Evolutionary conservation across 1,140 invertebrate genomes (phyloP).

Genomic region (Eriosoma lanigerum): DNA sequence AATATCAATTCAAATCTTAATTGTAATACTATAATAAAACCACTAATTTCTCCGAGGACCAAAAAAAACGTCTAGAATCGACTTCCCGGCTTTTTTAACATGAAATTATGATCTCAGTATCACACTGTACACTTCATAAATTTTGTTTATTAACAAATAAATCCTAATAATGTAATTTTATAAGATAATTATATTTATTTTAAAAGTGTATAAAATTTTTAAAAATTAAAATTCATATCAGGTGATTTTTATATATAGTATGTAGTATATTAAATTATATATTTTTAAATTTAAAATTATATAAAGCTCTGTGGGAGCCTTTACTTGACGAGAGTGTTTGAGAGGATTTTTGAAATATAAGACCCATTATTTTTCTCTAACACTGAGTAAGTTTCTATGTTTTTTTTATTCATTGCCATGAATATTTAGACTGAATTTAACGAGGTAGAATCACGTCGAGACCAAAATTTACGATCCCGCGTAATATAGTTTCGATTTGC

Average conservation of each 20-base stretch:
- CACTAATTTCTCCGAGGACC: too few relatives aligned
- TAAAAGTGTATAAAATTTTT: neutral
- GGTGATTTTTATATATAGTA: neutral
- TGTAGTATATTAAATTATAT: neutral
- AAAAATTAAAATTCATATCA: slow-evolving; percentile 9
- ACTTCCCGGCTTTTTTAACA: too few relatives aligned
- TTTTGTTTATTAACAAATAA: too few relatives aligned
- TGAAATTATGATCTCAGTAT: too few relatives aligned
- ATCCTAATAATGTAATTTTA: too few relatives aligned
- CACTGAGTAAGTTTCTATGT: slow-evolving; percentile 16
- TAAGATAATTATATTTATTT: neutral
- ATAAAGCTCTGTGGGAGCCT: neutral
- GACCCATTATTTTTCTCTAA: slow-evolving; percentile 3
- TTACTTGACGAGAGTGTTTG: neutral
- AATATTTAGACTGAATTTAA: slow-evolving; percentile 25
- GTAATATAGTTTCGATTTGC: neutral
- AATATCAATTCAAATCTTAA: too few relatives aligned
- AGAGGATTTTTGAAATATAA: neutral
- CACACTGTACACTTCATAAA: too few relatives aligned
- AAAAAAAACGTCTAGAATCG: too few relatives aligned
- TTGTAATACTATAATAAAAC: too few relatives aligned
- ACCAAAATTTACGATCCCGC: neutral
- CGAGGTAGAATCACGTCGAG: neutral
- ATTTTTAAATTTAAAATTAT: slow-evolving; percentile 7
- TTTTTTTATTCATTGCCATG: slow-evolving; percentile 16